Evolutionary conservation across 2,888 invertebrate species (phyloP), one percentile per base, ranked within the genome.

Genomic region (Synanthedon myopaeformis): DNA sequence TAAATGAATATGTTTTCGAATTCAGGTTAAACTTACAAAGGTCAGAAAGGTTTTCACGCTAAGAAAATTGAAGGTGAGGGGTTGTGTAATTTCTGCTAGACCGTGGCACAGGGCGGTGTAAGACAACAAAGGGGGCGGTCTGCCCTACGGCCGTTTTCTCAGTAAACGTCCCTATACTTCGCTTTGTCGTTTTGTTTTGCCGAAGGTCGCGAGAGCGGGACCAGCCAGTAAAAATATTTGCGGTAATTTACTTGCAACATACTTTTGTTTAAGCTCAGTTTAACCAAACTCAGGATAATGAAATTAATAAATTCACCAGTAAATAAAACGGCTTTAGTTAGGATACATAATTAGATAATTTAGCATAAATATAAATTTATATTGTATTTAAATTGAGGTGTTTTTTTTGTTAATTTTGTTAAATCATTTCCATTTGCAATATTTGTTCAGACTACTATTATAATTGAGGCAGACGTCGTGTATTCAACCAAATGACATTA

Each of bases 81-180:
- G 70, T 69, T 65, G 68, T 63, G 64, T 62, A 66, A 67, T 65
- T 68, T 65, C 59, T 58, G 58, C 57, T 19, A 8, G 49, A 66
- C 60, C 62, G 67, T 62, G 62, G 61, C 54, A 56, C 55, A 10
- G 57, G 62, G 67, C 64, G 64, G 66, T 66, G 64, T 74, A 71
- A 70, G 74, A 79, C 79, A 82, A 84, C 82, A 84, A 84, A 81
- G 79, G 74, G 76, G 74, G 67, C 66, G 68, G 72, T 52, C 52
- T 77, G 79, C 76, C 84, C 80, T 70, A 66, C 67, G 81, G 84
- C 77, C 69, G 72, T 82, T 82, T 81, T 78, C 80, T 76, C 73
- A 71, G 76, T 76, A 79, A 82, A 79, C 78, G 77, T 78, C 75
- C 72, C 74, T 68, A 66, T 67, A 72, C 67, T 70, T 74, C 71